phyloP scores from a whole-genome alignment of 1,140 invertebrate genomes.

The Pseudomyrmex dendroicus region DNA sequence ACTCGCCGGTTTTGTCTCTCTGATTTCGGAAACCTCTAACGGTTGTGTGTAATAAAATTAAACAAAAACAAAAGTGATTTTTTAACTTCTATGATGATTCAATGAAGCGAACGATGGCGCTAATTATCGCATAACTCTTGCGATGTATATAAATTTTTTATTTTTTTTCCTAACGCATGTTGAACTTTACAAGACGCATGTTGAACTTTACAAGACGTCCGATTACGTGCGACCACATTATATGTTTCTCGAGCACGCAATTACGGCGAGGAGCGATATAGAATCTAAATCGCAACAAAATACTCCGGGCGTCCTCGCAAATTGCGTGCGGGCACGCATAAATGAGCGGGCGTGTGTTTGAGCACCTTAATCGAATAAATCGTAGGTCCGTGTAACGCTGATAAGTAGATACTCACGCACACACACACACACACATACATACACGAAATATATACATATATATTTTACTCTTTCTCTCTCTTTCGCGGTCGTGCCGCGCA shows the following conservation, averaged over 20 bases:
- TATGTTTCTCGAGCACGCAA: constrained; percentile 26
- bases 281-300: constrained; percentile 32
- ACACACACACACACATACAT: not conserved
- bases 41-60: no score
- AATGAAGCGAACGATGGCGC: constrained; percentile 8
- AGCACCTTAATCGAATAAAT: constrained; percentile 44
- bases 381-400: constrained; percentile 20
- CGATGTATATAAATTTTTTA: not conserved
- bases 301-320: not conserved
- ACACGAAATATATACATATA: not conserved
- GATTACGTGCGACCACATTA: constrained; percentile 35
- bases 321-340: constrained; percentile 16
- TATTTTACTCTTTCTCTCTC: no score
- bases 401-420: constrained; percentile 30
- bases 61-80: not conserved
- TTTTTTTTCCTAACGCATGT: not conserved
- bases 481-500: not conserved
- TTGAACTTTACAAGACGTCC: not conserved
- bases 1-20: no score
- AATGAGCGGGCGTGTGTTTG: constrained; percentile 7
- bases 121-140: constrained; percentile 3
- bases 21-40: no score
- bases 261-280: constrained; percentile 2
- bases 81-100: constrained; percentile 6
- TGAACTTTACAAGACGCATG: not conserved